Base-by-base conservation (phyloP, 2,888 invertebrate genomes). In the Ornithoptera alexandrae region DNA sequence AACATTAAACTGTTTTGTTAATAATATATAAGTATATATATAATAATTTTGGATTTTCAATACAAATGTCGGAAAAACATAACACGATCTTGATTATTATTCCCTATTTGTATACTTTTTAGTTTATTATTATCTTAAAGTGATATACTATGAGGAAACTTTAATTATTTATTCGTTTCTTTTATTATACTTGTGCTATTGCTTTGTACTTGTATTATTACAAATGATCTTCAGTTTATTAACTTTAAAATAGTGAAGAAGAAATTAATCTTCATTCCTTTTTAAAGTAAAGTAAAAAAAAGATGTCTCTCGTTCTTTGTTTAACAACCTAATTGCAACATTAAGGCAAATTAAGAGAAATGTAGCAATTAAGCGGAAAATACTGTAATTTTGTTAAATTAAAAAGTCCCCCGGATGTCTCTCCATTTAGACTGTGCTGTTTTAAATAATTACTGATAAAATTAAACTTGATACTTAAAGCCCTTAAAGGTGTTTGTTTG, bases 311-410 rank as follows among this genome's bases (percentile, higher is more conserved):
- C 53, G 50, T 68, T 36, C 64, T 68, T 64, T 68, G 68, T 68
- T 64, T 64, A 68, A 64, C 59, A 64, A 50, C 68, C 59, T 68
- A 63, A 68, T 68, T 50, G 68, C 50, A 60, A 64, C 64, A 68
- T 68, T 68, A 68, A 68, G 53, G 63, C 57, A 64, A 68, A 68
- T 68, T 68, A 64, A 68, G 68, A 59, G 53, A 30, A 68, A 68
- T 63, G 68, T 64, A 53, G 46, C 46, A 50, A 36, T 68, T 68
- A 68, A 68, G 50, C 64, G 15, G 63, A 53, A 68, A 68, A 59
- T 58, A 42, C 62, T 62, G 62, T 62, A 58, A 62, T 68, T 68
- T 62, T 63, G 30, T 46, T 46, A 68, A 67, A 62, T 36, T 36
- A 36, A 60, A 30, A 59, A 10, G 7, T 18, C 7, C n/a, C 17